Conservation (phyloP, 1,140 invertebrate genomes). For the Drosophila takahashii region DNA sequence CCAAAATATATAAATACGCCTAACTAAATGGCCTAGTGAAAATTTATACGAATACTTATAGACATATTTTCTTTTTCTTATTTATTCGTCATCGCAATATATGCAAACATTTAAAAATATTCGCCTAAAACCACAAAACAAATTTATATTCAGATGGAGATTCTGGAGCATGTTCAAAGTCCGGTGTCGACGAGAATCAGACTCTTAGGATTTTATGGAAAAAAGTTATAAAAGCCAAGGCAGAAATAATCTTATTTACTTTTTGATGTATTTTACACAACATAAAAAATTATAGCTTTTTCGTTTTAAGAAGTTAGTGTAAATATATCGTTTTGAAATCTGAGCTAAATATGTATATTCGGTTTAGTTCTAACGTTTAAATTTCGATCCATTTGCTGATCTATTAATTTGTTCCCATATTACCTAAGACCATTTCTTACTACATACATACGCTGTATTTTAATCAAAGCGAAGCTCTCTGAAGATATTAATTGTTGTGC, state of each 20-base stretch:
- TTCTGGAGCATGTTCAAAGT: constrained; percentile 84
- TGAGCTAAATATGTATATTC: constrained; percentile 24
- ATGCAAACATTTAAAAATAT: constrained; percentile 35
- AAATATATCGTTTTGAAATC: constrained; percentile 57
- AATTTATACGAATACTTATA: constrained; percentile 52
- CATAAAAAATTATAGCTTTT: constrained; percentile 34
- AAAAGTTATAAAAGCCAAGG: constrained; percentile 64
- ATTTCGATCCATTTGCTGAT: not conserved
- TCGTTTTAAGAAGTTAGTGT: constrained; percentile 61
- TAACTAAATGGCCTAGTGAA: constrained; percentile 6
- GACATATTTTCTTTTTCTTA: constrained; percentile 58
- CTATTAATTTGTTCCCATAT: constrained; percentile 21
- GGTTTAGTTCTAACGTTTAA: constrained; percentile 24
- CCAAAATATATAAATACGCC: constrained; percentile 7
- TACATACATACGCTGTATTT: constrained; percentile 44
- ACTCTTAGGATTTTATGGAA: constrained; percentile 84
- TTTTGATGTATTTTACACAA: constrained; percentile 35
- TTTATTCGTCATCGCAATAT: constrained; percentile 58
- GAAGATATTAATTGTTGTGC: constrained; percentile 74
- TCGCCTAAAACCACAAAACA: constrained; percentile 25
- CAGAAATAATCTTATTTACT: constrained; percentile 20
- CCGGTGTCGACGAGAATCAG: constrained; percentile 83
- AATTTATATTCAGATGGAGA: constrained; percentile 77
- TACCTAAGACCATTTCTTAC: constrained; percentile 23
- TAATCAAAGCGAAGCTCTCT: constrained; percentile 55